Evolutionary conservation across 2,888 invertebrate genomes (phyloP).

Genomic region (Hydraecia micacea): DNA sequence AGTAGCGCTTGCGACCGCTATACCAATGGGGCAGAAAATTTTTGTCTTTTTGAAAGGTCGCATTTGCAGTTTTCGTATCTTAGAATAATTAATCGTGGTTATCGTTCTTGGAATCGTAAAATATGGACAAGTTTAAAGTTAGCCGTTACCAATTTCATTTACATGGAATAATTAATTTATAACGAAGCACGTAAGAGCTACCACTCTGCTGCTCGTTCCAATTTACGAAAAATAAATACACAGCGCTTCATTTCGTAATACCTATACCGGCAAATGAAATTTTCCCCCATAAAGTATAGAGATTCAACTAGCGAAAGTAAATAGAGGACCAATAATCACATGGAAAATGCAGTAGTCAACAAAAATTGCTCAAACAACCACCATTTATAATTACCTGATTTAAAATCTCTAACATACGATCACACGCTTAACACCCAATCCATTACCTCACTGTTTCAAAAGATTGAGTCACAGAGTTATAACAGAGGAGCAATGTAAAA

Average conservation of each 20-base stretch:
- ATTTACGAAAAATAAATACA: not conserved
- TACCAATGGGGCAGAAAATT: not conserved
- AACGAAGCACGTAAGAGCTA: not conserved
- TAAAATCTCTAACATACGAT: not conserved
- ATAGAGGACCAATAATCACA: too few species aligned
- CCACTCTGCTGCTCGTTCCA: not conserved
- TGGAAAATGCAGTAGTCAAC: constrained; percentile 4
- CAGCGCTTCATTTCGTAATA: not conserved
- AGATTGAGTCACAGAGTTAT: not conserved
- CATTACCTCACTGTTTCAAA: constrained; percentile 30
- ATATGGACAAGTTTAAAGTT: not conserved
- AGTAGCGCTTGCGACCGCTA: not conserved
- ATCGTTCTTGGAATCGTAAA: not conserved
- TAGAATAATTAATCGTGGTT: too few species aligned
- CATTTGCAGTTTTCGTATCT: not conserved
- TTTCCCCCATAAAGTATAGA: constrained; percentile 1
- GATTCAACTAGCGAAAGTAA: constrained; percentile 10
- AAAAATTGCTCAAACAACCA: constrained; percentile 20
- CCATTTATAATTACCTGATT: constrained; percentile 29
- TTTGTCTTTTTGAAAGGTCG: too few species aligned
- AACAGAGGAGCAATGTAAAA: constrained; percentile 42
- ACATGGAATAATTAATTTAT: not conserved
- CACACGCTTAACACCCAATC: not conserved
- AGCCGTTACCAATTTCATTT: not conserved
- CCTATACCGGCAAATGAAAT: not conserved